Base-by-base conservation (phyloP, 2,113 vertebrate species). In the Sprattus sprattus region DNA sequence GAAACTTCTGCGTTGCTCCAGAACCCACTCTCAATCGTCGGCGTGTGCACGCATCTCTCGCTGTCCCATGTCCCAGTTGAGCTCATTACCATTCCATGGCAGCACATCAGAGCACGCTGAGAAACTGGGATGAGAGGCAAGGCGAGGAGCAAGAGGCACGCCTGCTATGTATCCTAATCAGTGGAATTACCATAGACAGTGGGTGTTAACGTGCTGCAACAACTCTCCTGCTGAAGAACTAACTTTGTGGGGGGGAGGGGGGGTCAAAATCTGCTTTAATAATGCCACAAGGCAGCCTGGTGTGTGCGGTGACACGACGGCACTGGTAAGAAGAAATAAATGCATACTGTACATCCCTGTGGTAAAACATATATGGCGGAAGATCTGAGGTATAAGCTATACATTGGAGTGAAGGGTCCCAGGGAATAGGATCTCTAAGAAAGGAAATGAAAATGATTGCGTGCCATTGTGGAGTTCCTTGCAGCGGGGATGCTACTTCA, bases 41-140 rank as follows among this genome's bases (percentile, higher is more conserved):
- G 71, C 39, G 32, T 5, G 13, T 16, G 83, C 81, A 82, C 78
- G 45, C 18, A 32, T 87, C 82, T 82, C 82, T 20, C 50, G 52
- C 75, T 47, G 84, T 83, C 83, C 83, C 52, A 20, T 71, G 54
- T 88, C 85, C 84, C 86, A 85, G 60, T 80, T 88, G 89, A 87
- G 87, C 88, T 89, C 84, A 90, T 90, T 90, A 86, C 64, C 78
- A 88, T 86, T 89, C 86, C 45, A 45, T 88, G 84, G 84, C 82
- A 89, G 84, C 39, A 89, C 75, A 87, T 89, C 83, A 87, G 16
- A 89, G 39, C 45, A 71, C 64, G 81, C 64, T 44, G 22, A 75
- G 20, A 45, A 83, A 18, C 32, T 47, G 5, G 45, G 75, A 44
- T 71, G 75, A 87, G 85, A 64, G 50, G 83, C 83, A 15, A 57